Base-by-base conservation (phyloP, 1,140 invertebrate species). In the Halyomorpha halys region DNA sequence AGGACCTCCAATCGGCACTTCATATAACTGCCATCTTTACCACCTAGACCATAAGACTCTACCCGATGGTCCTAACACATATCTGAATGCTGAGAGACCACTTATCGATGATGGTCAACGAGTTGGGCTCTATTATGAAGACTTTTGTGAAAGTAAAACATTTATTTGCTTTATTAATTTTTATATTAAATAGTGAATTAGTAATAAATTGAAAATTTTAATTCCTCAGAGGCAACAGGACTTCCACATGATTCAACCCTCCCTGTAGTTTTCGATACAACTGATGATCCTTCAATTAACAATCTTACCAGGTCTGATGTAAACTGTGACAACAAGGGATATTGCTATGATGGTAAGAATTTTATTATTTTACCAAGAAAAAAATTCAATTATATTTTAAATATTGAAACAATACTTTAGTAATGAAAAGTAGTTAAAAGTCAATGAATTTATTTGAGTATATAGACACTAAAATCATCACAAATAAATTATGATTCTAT, bases 311-410 rank as follows among this genome's bases (percentile, higher is more conserved):
- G 85, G 70, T 83, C 82, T 67, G 87, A 89, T 69, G 84, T 88
- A 16, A 93, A 94, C 75, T 96, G 93, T 72, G 92, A 95, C 75
- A 90, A 91, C 71, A 94, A 90, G 39, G 93, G 92, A 71, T 93
- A 91, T 62, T 96, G 93, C 72, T 95, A 95, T 70, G 91, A 96
- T 76, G 91, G 91, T 95, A 79, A 77, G 21, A 14, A 51, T 51
- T 56, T 56, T 39, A 47, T n/a, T n/a, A n/a, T n/a, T n/a, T n/a
- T n/a, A n/a, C n/a, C n/a, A n/a, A n/a, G n/a, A n/a, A n/a, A n/a
- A n/a, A 30, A 4, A 30, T 4, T 30, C 27, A 4, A 30, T 3
- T 30, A 4, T 30, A 30, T 30, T 30, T 30, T 30, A 3, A 30
- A 3, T 30, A 30, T 30, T 30, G 8, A 30, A 30, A 30, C 27